Evolutionary conservation across 2,888 invertebrate species (phyloP), one percentile per base, ranked within the genome.

Genomic region (Asteroscopus sphinx): DNA sequence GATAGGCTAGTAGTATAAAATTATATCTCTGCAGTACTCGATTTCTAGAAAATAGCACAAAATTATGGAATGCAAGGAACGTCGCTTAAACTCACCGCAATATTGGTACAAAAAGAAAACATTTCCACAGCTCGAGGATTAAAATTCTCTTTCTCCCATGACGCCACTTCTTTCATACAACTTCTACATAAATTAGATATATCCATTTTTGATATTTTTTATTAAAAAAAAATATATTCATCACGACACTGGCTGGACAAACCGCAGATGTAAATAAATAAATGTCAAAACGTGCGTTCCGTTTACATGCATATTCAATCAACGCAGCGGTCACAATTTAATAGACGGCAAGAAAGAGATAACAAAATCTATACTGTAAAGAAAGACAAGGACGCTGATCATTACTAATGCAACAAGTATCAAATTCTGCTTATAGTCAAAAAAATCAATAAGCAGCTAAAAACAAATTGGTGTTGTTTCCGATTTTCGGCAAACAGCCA

Each of bases 41-140:
- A n/a, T n/a, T n/a, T n/a, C n/a, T 21, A 21, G 21, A 21, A 21
- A 21, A 21, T 21, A 21, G 21, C 17, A 3, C 13, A 45, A 16
- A 53, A 25, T 42, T n/a, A 15, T n/a, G n/a, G n/a, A 7, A 11
- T 17, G 3, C 3, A 25, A 25, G 3, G 25, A 25, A 25, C 3
- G 3, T 28, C 28, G 9, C 28, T 16, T 11, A 17, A 32, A 51
- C 51, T 62, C 81, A 89, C 92, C 82, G 82, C 74, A 6, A 92
- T 83, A 64, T 90, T 91, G 2, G 92, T 92, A 61, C 91, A 92
- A 74, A 85, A 91, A 73, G 79, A 85, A 77, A 92, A 93, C 92
- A 91, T 92, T 61, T 90, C 85, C 16, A 89, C 81, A 0, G 77
- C 76, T 77, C 78, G 80, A 0, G 72, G 36, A 48, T 86, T 80